Percentiles rank a stretch among this genome's conserved stretches.
These are phyloP conservation scores for Trematocara macrostoma DNA, from an alignment of 2,113 vertebrate species.

Conservation along the genomic window DNA sequence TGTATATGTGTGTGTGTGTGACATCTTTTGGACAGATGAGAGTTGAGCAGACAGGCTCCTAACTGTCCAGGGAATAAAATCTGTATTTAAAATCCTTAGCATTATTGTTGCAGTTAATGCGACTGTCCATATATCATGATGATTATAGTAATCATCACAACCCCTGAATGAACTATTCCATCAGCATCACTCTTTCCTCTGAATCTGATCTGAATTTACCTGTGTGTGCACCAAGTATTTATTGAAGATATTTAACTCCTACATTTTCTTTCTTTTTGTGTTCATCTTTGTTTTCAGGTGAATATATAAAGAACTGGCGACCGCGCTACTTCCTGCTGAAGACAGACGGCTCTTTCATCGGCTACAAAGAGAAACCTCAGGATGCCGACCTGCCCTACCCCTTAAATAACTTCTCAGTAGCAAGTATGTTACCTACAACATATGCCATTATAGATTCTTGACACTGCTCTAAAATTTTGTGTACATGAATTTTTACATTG, in stretches of 20 bases:
- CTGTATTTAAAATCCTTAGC: constrained; percentile 36
- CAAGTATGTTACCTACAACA: constrained; percentile 78
- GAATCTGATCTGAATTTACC: neutral
- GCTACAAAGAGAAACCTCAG: constrained; percentile 98
- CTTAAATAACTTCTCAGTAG: constrained; percentile 98
- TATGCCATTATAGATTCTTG: neutral
- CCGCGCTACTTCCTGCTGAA: constrained; percentile 96
- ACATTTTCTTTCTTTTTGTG: neutral
- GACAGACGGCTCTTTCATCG: constrained; percentile 98
- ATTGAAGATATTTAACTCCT: neutral
- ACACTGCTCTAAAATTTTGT: neutral
- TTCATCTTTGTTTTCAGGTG: constrained; percentile 75
- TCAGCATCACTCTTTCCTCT: neutral
- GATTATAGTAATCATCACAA: neutral
- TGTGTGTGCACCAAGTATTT: neutral
- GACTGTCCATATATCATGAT: neutral
- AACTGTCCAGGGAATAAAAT: constrained; percentile 39
- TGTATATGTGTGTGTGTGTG: neutral
- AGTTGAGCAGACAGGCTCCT: constrained; percentile 18
- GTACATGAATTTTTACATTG: neutral
- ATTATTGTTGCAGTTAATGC: constrained; percentile 6
- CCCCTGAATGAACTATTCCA: neutral
- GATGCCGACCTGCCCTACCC: constrained; percentile 96
- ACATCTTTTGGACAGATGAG: constrained; percentile 43
- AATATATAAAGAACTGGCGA: constrained; percentile 99